Base-by-base conservation (phyloP, 2,113 vertebrate species). In the Pogona vitticeps region DNA sequence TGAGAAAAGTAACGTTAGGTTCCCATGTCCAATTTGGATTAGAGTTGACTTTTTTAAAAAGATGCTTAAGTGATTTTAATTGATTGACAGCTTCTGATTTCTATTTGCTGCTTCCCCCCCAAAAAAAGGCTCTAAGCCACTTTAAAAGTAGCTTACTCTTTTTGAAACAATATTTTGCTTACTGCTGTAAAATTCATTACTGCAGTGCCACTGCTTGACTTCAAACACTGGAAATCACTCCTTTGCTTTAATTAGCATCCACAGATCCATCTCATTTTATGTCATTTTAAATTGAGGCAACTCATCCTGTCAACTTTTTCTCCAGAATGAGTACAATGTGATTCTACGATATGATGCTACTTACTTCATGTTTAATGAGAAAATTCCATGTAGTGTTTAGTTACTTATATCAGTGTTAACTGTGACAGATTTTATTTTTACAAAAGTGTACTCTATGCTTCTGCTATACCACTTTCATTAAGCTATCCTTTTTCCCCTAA, bases 321-420 rank as follows among this genome's bases (percentile, higher is more conserved):
- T 87, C 80, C 15, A 63, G 36, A n/a, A n/a, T 38, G 79, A 77
- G 82, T 26, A 75, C 20, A 2, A 33, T 36, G 70, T 72, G 59
- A 85, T 75, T 82, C 73, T 9, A 10, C 0, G 80, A 89, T 38
- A 58, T 80, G 67, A 76, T 81, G 67, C 21, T 85, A 17, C 81
- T 90, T 85, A 83, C 67, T 23, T 31, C 33, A 26, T n/a, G 28
- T 79, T 86, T 72, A 72, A 85, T 84, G 76, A 81, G 75, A 36
- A 84, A 86, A 76, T 77, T 2, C 14, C n/a, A 68, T 52, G 81
- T 63, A 78, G 90, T 84, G 23, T 81, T 42, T 42, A 40, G 2
- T 72, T 40, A 6, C 0, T n/a, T 76, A 65, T 21, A 46, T 80
- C 33, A 68, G 28, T 88, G 84, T 40, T 80, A 63, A 80, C 12